Base-by-base conservation (phyloP, 2,797 vertebrate genomes). In the Clarias platycephalus region DNA sequence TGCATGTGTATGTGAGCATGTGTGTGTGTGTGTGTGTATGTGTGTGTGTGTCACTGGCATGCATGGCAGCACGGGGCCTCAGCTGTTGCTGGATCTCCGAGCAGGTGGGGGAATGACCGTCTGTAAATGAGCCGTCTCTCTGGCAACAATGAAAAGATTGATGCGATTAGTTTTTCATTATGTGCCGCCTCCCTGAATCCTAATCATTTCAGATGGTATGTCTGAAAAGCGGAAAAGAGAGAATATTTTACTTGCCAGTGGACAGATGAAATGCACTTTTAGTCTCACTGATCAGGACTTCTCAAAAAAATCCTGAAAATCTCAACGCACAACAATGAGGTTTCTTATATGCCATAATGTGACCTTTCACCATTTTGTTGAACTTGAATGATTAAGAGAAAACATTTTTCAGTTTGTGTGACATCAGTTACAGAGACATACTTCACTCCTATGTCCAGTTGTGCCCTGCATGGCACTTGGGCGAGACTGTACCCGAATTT, bases 161-260 rank as follows among this genome's bases (percentile, higher is more conserved):
- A 94, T 93, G 92, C 90, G 94, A 96, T 95, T 96, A 95, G 94
- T 95, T 95, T 95, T 96, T 96, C 94, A 96, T 95, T 95, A 94
- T 44, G 5, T 90, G 90, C 91, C 90, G 89, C 90, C 92, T 91
- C 93, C 91, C 90, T 34, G 68, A 93, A 86, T 93, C 94, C 91
- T 94, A 95, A 95, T 95, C 93, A 94, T 83, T 87, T 84, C 16
- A 83, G 83, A 87, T 83, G 58, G 81, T 81, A 70, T 31, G 18
- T 78, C 85, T 63, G 80, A 87, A 57, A 82, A 85, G 85, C 58
- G 5, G 67, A 84, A 78, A 83, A 82, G 78, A 67, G 58, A 64
- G 22, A 70, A 76, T 75, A 63, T 84, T 76, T 86, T 64, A 60
- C n/a, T 12, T 67, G 62, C 63, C 80, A 71, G 37, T 31, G 44